Evolutionary conservation across 2,113 vertebrate species (phyloP).

Genomic region (Reinhardtius hippoglossoides): DNA sequence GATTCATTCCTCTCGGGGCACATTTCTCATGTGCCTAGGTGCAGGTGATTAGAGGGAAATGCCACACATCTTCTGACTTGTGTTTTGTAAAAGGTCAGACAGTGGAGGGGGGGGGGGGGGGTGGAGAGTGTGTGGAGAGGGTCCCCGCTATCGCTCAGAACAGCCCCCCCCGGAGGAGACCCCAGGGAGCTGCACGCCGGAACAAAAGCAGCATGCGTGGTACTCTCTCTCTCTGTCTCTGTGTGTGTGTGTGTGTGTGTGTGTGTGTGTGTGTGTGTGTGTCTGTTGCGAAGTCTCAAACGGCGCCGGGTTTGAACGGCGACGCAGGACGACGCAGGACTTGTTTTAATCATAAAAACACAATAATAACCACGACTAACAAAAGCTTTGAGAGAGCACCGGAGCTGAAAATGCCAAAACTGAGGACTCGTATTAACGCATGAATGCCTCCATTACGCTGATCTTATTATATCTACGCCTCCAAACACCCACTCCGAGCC

Average conservation of each 20-base stretch:
- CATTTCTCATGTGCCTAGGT: slow-evolving; percentile 53
- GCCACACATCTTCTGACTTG: slow-evolving; percentile 69
- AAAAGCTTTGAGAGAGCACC: slow-evolving; percentile 44
- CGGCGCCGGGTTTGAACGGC: slow-evolving; percentile 13
- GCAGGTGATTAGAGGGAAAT: slow-evolving; percentile 70
- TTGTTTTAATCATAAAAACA: slow-evolving; percentile 58
- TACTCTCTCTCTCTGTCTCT: neutral
- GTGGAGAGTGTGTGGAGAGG: slow-evolving; percentile 38
- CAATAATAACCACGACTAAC: slow-evolving; percentile 52
- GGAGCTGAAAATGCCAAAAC: slow-evolving; percentile 35
- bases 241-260: neutral
- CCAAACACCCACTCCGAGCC: slow-evolving; percentile 33
- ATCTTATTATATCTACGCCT: slow-evolving; percentile 50
- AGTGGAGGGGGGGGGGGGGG: slow-evolving; percentile 50
- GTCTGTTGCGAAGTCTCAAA: neutral
- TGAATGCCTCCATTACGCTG: slow-evolving; percentile 51
- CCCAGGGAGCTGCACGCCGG: slow-evolving; percentile 40
- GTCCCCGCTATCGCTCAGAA: slow-evolving; percentile 67
- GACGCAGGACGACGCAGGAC: slow-evolving; percentile 12
- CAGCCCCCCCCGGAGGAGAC: slow-evolving; percentile 57
- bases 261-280: slow-evolving; percentile 5
- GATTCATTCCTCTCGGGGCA: slow-evolving; percentile 17
- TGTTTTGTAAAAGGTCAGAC: slow-evolving; percentile 74
- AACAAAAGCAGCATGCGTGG: slow-evolving; percentile 63
- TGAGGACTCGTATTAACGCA: slow-evolving; percentile 54